Evolutionary conservation across 2,888 invertebrate genomes (phyloP).

Genomic region (Hartigia nigra): DNA sequence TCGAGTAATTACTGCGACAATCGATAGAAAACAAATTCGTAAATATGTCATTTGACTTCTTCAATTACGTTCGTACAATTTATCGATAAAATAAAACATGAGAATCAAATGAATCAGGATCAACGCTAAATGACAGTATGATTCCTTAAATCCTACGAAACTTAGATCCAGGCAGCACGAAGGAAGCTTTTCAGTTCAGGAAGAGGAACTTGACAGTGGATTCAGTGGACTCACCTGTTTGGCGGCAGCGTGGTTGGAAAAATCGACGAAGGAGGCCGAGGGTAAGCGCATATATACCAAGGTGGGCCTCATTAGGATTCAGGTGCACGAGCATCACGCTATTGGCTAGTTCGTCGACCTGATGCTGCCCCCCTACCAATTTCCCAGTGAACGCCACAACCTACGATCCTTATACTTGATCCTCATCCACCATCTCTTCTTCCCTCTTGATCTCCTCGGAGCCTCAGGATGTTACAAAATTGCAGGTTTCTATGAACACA

Average conservation of each 20-base stretch:
- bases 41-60: no score
- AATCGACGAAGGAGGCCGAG: slow-evolving; percentile 48
- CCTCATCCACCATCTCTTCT: background rate
- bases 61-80: background rate
- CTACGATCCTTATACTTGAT: background rate
- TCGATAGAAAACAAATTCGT: background rate
- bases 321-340: slow-evolving; percentile 56
- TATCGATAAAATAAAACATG: background rate
- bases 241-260: slow-evolving; percentile 48
- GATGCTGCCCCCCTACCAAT: slow-evolving; percentile 39
- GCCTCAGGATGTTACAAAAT: background rate
- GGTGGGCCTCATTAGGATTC: slow-evolving; percentile 62
- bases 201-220: background rate
- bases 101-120: background rate
- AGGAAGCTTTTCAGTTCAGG: background rate
- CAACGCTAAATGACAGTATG: background rate
- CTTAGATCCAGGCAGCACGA: background rate
- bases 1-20: background rate
- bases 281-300: slow-evolving; percentile 60
- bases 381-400: background rate
- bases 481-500: background rate
- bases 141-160: background rate
- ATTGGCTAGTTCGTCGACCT: slow-evolving; percentile 64
- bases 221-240: slow-evolving; percentile 54
- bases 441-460: background rate